Percentiles rank a stretch among this genome's conserved stretches.
These are phyloP conservation scores for Hyperoodon ampullatus DNA, from an alignment of 2,113 vertebrate genomes.

Conservation along the genomic window DNA sequence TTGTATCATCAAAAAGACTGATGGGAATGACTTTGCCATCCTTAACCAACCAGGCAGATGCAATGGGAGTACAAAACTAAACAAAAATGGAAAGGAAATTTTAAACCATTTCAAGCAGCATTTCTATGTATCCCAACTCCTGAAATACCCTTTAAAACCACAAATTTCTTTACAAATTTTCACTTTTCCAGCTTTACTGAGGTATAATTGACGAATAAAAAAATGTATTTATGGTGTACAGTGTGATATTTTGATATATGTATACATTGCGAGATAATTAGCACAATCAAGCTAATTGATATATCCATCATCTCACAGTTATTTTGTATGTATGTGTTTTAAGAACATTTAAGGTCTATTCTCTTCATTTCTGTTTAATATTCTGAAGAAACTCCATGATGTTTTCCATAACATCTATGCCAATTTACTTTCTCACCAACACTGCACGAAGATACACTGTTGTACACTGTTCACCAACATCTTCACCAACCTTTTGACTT, in stretches of 20 bases:
- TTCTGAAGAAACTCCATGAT: not conserved
- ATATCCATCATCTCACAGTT: not conserved
- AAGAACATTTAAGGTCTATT: not conserved
- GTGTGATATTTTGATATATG: not conserved
- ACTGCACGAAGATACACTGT: not conserved
- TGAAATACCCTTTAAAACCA: not conserved
- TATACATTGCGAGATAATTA: not conserved
- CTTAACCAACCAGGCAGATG: constrained; percentile 96
- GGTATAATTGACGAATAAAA: not conserved
- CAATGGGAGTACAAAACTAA: constrained; percentile 98
- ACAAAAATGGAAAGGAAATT: not conserved
- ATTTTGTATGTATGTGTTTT: not conserved
- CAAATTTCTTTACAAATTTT: not conserved
- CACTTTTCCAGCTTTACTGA: not conserved
- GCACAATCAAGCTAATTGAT: not conserved
- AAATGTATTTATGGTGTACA: not conserved
- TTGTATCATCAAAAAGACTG: constrained; percentile 96
- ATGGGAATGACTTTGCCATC: constrained; percentile 96
- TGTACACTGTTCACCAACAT: not conserved
- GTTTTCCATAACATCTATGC: not conserved
- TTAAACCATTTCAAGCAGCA: not conserved
- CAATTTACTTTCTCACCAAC: not conserved
- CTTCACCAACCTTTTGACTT: not conserved
- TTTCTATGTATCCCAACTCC: not conserved
- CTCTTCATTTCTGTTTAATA: not conserved